Evolutionary conservation across 2,797 vertebrate genomes (phyloP).

Genomic region (Anabacerthia variegaticeps): DNA sequence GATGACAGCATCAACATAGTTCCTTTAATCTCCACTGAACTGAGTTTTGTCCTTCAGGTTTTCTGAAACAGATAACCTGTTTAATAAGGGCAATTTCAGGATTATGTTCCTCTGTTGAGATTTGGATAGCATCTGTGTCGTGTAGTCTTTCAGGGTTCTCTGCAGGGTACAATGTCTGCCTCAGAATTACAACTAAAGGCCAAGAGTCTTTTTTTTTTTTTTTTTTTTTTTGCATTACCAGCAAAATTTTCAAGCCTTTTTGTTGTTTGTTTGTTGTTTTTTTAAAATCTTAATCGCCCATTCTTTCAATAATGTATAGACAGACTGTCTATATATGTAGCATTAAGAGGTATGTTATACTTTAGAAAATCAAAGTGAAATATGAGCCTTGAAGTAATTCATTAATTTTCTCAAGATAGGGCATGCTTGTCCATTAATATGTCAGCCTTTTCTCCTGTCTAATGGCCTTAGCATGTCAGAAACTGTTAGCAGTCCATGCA

Average conservation of each 20-base stretch:
- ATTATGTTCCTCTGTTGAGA: neutral
- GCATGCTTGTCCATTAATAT: neutral
- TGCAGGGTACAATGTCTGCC: neutral
- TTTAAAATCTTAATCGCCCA: neutral
- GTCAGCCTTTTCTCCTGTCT: neutral
- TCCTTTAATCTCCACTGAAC: neutral
- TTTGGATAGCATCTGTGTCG: accelerated
- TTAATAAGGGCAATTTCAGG: neutral
- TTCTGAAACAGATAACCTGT: neutral
- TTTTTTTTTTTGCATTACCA: neutral
- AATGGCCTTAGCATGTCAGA: neutral
- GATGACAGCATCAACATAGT: neutral
- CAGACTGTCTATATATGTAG: neutral
- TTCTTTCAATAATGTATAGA: neutral
- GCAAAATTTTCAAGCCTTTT: neutral
- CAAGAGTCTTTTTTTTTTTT: neutral
- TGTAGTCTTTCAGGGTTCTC: neutral
- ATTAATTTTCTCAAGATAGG: neutral
- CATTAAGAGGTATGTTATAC: neutral
- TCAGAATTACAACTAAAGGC: neutral
- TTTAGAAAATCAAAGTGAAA: neutral
- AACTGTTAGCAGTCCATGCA: neutral
- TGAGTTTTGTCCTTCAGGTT: neutral
- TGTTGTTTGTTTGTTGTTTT: neutral
- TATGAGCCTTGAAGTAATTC: neutral